Conservation (phyloP, 2,797 vertebrate species). For the Myotis pilosus region DNA sequence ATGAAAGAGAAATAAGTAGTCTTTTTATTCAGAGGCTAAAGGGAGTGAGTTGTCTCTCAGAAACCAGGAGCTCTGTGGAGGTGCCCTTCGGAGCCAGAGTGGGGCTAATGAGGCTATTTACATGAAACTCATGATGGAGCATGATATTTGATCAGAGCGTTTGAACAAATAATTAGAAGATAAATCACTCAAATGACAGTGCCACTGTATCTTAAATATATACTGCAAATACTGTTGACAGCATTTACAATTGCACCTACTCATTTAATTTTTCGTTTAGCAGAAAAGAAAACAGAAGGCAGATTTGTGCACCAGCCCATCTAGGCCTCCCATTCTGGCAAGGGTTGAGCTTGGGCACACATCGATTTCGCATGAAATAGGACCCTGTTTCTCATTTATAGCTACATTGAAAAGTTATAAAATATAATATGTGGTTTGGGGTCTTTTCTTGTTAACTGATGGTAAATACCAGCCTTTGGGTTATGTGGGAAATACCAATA, state of each 20-base stretch:
- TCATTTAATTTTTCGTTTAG: conserved; percentile 70
- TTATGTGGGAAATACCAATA: conserved; percentile 47
- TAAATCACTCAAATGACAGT: conserved; percentile 62
- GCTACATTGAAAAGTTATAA: conserved; percentile 59
- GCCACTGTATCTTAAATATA: conserved; percentile 46
- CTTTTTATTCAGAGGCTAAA: conserved; percentile 33
- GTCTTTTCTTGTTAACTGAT: conserved; percentile 56
- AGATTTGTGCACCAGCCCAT: conserved; percentile 53
- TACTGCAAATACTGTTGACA: conserved; percentile 56
- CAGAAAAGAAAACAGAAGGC: conserved; percentile 67
- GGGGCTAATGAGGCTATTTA: conserved; percentile 66
- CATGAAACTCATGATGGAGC: conserved; percentile 51
- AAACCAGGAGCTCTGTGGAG: conserved; percentile 11
- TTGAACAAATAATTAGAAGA: conserved; percentile 69
- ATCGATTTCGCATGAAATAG: conserved; percentile 60
- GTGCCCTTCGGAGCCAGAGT: conserved; percentile 46
- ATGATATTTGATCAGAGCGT: conserved; percentile 57
- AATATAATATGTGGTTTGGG: conserved; percentile 60
- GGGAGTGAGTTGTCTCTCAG: neutral
- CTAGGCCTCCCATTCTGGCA: conserved; percentile 40
- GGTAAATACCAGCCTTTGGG: conserved; percentile 48
- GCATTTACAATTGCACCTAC: conserved; percentile 59
- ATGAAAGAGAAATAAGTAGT: conserved; percentile 9
- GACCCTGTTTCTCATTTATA: conserved; percentile 62
- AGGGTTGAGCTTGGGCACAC: conserved; percentile 45